phyloP scores from a whole-genome alignment of 2,113 vertebrate genomes.

The Lamprologus speciosus region DNA sequence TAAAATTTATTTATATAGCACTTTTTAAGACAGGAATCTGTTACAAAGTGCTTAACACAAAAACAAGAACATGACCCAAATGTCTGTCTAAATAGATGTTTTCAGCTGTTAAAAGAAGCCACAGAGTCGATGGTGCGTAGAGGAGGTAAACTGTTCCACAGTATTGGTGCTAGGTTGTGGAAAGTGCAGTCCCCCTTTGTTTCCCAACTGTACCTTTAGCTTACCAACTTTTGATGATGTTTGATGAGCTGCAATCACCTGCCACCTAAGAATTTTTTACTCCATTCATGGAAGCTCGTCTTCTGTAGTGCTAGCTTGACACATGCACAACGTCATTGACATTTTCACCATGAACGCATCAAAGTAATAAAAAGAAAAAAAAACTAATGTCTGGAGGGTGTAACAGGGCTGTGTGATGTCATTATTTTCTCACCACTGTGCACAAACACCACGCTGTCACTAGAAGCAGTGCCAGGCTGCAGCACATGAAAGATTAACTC shows the following conservation, averaged over 20 bases:
- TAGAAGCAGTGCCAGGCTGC: not conserved
- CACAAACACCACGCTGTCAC: not conserved
- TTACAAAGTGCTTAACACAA: not conserved
- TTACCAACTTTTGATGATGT: not conserved
- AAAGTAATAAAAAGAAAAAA: not conserved
- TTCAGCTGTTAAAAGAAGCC: not conserved
- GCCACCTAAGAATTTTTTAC: rapidly evolving
- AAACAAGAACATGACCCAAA: not conserved
- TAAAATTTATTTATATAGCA: not conserved
- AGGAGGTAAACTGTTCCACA: not conserved
- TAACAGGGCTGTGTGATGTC: not conserved
- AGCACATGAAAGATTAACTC: not conserved
- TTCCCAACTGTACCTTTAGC: not conserved
- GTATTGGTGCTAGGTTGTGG: not conserved
- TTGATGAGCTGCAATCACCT: not conserved
- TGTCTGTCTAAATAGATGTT: not conserved
- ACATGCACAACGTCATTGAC: not conserved
- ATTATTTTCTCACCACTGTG: not conserved
- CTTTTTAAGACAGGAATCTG: not conserved
- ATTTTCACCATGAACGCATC: not conserved
- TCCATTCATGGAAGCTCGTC: not conserved
- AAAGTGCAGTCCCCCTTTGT: not conserved
- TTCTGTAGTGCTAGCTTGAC: not conserved
- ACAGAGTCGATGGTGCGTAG: not conserved
- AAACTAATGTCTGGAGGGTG: not conserved